Percentiles rank a stretch among this genome's conserved stretches.
These are phyloP conservation scores for Agrypnus murinus DNA, from an alignment of 2,888 invertebrate genomes.

Conservation along the genomic window DNA sequence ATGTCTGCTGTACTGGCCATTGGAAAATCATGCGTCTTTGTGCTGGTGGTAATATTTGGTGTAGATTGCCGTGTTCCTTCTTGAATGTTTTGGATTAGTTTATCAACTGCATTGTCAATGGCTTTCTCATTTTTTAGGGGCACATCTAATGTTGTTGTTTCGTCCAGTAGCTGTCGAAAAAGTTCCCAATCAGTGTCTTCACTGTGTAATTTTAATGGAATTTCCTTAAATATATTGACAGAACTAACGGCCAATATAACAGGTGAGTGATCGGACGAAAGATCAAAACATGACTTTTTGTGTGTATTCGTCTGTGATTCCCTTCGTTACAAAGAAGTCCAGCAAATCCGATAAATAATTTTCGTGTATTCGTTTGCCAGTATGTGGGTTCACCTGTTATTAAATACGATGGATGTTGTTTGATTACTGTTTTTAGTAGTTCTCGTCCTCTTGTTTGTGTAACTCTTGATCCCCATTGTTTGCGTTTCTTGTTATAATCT, in stretches of 20 bases:
- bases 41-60: background rate
- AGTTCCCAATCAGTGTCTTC: background rate
- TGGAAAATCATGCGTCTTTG: background rate
- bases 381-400: conserved; percentile 50
- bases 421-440: conserved; percentile 2
- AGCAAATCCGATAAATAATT: too few relatives aligned
- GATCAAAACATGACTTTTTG: conserved; percentile 37
- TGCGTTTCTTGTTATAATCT: too few relatives aligned
- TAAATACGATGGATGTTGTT: conserved; percentile 26
- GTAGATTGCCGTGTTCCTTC: background rate
- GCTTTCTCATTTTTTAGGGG: background rate
- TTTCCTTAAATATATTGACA: conserved; percentile 3
- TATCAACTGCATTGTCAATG: too few relatives aligned
- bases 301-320: conserved; percentile 30
- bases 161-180: background rate
- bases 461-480: too few relatives aligned
- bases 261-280: conserved; percentile 46
- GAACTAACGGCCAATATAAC: too few relatives aligned
- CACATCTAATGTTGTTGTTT: background rate
- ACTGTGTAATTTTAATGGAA: background rate
- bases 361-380: conserved; percentile 50
- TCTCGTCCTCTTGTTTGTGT: conserved; percentile 19
- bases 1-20: background rate
- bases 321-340: conserved; percentile 50
- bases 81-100: too few relatives aligned